Evolutionary conservation across 2,113 vertebrate species (phyloP).

Genomic region (Pteruthius melanotis): DNA sequence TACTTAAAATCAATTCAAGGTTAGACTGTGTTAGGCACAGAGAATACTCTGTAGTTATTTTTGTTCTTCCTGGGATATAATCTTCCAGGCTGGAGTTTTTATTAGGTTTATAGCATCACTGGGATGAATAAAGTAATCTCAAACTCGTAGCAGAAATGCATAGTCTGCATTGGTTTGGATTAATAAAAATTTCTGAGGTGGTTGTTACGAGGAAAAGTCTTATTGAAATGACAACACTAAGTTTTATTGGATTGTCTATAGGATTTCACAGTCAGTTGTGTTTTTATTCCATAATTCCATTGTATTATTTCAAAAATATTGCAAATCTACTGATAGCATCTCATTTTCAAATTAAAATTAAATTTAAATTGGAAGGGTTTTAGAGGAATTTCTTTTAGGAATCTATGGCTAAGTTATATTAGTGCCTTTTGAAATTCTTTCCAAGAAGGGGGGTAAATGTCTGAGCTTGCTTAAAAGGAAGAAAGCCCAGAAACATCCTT

Average conservation of each 20-base stretch:
- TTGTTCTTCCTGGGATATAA: background rate
- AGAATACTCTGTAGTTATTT: background rate
- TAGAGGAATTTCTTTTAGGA: background rate
- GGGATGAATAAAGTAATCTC: conserved; percentile 40
- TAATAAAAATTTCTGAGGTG: conserved; percentile 5
- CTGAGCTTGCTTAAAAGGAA: background rate
- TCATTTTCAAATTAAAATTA: background rate
- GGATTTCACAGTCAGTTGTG: background rate
- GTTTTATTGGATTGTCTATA: background rate
- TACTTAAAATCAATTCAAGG: background rate
- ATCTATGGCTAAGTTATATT: background rate
- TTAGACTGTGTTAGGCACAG: background rate
- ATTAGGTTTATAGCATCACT: conserved; percentile 28
- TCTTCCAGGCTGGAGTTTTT: conserved; percentile 9
- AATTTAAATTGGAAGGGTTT: background rate
- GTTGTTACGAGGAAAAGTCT: background rate
- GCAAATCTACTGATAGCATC: background rate
- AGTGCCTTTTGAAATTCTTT: background rate
- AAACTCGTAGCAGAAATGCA: background rate
- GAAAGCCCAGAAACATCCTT: background rate
- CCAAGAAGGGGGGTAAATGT: background rate
- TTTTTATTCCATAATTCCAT: background rate
- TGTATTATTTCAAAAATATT: background rate
- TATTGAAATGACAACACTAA: background rate
- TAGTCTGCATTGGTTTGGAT: background rate